phyloP scores from a whole-genome alignment of 2,888 invertebrate species.

The Aleiodes leptofemur region DNA sequence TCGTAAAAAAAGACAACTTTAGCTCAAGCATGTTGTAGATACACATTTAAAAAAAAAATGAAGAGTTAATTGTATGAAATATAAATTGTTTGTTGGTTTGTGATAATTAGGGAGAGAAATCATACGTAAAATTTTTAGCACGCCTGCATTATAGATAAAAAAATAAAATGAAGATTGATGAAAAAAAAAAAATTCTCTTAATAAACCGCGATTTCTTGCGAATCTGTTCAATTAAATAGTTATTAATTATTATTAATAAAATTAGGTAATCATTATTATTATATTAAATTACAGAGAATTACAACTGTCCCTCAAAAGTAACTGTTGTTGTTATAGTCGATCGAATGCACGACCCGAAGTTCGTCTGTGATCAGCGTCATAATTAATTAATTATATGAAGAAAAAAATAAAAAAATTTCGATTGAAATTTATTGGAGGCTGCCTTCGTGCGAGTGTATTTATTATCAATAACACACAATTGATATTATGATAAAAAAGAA shows the following conservation, averaged over 20 bases:
- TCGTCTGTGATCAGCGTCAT: constrained; percentile 53
- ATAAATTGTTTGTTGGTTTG: constrained; percentile 57
- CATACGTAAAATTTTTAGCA: constrained; percentile 18
- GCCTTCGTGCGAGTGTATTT: no score
- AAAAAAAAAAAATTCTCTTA: no score
- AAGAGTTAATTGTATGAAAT: constrained; percentile 35
- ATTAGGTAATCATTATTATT: constrained; percentile 1
- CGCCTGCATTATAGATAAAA: constrained; percentile 6
- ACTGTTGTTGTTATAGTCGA: constrained; percentile 50
- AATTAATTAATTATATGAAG: constrained; percentile 35
- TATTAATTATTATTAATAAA: constrained; percentile 40
- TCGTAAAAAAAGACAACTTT: constrained; percentile 47
- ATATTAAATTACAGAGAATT: constrained; percentile 29
- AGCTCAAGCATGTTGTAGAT: constrained; percentile 60
- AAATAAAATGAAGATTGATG: no score
- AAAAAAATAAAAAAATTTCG: no score
- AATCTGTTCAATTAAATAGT: constrained; percentile 6
- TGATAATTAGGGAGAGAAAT: constrained; percentile 53
- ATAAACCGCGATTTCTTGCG: no score
- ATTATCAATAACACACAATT: constrained; percentile 41
- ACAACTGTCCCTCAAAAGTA: constrained; percentile 30
- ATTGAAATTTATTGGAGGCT: no score
- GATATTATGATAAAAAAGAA: not conserved
- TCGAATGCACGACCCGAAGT: constrained; percentile 53
- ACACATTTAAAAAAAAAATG: constrained; percentile 17